These are phyloP conservation scores for Sorex araneus DNA, from an alignment of 2,113 vertebrate genomes.

Conservation along the genomic window DNA sequence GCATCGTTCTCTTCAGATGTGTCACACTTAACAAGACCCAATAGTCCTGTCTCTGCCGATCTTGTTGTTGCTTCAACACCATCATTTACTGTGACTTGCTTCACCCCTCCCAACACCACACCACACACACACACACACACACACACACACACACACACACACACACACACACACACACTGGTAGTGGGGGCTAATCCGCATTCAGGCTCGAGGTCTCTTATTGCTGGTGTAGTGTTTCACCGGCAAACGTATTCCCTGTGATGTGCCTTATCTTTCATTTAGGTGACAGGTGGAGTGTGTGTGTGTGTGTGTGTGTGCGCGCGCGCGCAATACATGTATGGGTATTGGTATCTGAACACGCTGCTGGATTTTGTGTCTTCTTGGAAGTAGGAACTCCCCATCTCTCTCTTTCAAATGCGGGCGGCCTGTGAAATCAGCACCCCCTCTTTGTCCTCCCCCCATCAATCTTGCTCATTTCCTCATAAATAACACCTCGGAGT, in stretches of 20 bases:
- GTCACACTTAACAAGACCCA: too few relatives aligned
- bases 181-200: background rate
- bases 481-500: background rate
- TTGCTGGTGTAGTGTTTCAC: background rate
- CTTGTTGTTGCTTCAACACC: too few relatives aligned
- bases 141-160: background rate
- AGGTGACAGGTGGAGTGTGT: background rate
- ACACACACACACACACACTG: background rate
- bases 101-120: too few relatives aligned
- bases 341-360: too few relatives aligned
- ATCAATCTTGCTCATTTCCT: background rate
- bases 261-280: background rate
- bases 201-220: background rate
- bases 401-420: background rate
- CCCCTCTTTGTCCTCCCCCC: background rate
- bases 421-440: background rate
- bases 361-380: background rate
- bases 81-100: too few relatives aligned
- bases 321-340: too few relatives aligned
- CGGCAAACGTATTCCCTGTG: background rate
- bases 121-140: too few relatives aligned
- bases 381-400: background rate
- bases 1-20: too few relatives aligned
- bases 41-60: too few relatives aligned
- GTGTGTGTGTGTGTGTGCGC: background rate